Base-by-base conservation (phyloP, 2,113 vertebrate species). In the Motacilla alba region DNA sequence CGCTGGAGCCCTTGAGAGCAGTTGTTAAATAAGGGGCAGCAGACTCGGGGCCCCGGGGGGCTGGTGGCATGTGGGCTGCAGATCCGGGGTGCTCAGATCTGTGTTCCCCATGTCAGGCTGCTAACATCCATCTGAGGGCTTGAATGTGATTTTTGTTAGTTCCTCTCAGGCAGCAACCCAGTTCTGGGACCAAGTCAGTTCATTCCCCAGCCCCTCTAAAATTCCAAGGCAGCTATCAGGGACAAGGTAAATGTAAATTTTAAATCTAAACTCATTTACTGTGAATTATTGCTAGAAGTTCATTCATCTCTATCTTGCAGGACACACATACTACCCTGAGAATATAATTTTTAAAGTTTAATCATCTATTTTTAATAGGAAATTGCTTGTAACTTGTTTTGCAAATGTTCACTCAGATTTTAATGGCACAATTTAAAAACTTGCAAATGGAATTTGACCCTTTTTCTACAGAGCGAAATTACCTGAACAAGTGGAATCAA, bases 321-420 rank as follows among this genome's bases (percentile, higher is more conserved):
- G 52, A 68, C 49, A 53, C 39, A 92, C 49, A 13, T n/a, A 89
- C 64, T 89, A 72, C 92, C 41, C 53, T 7, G 37, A 75, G 73
- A 96, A 83, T 87, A 60, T 43, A 77, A 76, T 92, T 89, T 96
- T 95, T 89, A 78, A 96, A 93, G 77, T 86, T 68, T 95, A 90
- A 92, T 83, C 44, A 68, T 90, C 82, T 89, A 18, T 94, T 93
- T 90, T 93, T 94, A 64, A 74, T 47, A 88, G 88, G 72, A 93
- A 92, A 95, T 96, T 89, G 86, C 96, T 72, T 90, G 76, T 83
- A 92, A 90, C 83, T 94, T 83, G 47, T 88, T 95, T 95, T 95
- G 82, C 88, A 86, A 39, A 89, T 37, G 85, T 92, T 93, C 92
- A n/a, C 52, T 72, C 88, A 18, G 80, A 58, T 96, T 90, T 93